A percentile compares a stretch with the other conserved stretches of the same genome.
phyloP scores from a whole-genome alignment of 2,797 vertebrate genomes.

The Gallinago nigripennis region DNA sequence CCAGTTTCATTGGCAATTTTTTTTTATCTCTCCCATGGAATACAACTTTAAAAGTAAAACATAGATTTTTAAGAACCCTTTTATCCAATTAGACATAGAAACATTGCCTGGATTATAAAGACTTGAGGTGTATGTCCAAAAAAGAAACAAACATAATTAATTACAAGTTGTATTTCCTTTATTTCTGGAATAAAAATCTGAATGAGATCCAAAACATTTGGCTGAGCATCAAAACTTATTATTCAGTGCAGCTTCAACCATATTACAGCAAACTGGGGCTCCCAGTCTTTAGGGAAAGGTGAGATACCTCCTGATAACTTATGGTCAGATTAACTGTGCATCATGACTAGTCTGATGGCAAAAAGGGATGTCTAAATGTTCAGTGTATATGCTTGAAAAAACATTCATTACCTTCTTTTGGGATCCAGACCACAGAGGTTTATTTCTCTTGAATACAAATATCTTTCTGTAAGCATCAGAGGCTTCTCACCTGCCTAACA shows the following conservation, averaged over 20 bases:
- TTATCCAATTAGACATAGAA: neutral
- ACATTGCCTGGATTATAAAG: neutral
- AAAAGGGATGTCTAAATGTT: neutral
- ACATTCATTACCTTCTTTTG: neutral
- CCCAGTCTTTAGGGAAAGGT: neutral
- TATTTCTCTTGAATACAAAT: neutral
- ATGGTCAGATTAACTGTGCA: neutral
- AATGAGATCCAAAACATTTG: neutral
- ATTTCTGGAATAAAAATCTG: neutral
- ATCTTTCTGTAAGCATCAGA: neutral
- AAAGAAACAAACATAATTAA: neutral
- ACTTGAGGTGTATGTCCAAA: neutral
- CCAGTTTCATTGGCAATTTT: neutral
- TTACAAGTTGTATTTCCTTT: neutral
- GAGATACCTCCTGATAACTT: neutral
- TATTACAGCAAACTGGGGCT: neutral
- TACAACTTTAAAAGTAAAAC: neutral
- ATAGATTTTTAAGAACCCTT: neutral
- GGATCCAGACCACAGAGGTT: neutral
- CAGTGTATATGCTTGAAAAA: neutral
- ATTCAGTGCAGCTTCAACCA: neutral
- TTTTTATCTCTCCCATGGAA: neutral
- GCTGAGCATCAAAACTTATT: neutral
- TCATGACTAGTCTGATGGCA: neutral
- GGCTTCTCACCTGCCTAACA: neutral